Base-by-base conservation (phyloP, 1,140 invertebrate species). In the Druon quercuslanigerum region DNA sequence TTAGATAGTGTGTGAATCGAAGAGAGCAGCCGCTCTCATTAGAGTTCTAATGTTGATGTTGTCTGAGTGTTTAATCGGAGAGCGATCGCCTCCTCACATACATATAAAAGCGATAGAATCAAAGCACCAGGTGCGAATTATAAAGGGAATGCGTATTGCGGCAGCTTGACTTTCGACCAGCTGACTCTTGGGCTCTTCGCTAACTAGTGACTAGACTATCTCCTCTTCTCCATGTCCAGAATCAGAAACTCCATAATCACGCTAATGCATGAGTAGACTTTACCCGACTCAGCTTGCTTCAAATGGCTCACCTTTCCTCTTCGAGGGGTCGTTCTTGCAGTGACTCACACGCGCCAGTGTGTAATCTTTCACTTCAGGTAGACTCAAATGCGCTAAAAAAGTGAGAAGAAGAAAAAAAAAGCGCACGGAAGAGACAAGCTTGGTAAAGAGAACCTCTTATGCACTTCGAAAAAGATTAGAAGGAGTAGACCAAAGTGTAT, bases 101-200 rank as follows among this genome's bases (percentile, higher is more conserved):
- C 51, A 72, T 17, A 74, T 14, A 73, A 72, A 50, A 78, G 79
- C 85, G 90, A 91, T 91, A 88, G 83, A 91, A 91, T 91, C 90
- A 88, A 86, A 89, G 84, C 87, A 88, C 90, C 90, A 91, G 90
- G 90, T 91, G 90, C 89, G 87, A 90, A 90, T 91, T 90, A 91
- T 87, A 83, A 73, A 79, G 78, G 84, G 79, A 79, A 76, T 74
- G 66, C 57, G 79, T 72, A 52, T 72, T 19, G n/a, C 71, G 50
- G 20, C 20, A 54, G 80, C 76, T 74, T 57, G 73, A 78, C 78
- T 83, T 81, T 80, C 78, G 79, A 86, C 81, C 86, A 88, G 87
- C 88, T 88, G 87, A 88, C 85, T 83, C 78, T 20, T 79, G 70
- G 16, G 51, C 72, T 33, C 51, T 46, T 11, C 73, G 51, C 57